These are phyloP conservation scores for Ailurus styani DNA, from an alignment of 2,113 vertebrate genomes.

Conservation along the genomic window DNA sequence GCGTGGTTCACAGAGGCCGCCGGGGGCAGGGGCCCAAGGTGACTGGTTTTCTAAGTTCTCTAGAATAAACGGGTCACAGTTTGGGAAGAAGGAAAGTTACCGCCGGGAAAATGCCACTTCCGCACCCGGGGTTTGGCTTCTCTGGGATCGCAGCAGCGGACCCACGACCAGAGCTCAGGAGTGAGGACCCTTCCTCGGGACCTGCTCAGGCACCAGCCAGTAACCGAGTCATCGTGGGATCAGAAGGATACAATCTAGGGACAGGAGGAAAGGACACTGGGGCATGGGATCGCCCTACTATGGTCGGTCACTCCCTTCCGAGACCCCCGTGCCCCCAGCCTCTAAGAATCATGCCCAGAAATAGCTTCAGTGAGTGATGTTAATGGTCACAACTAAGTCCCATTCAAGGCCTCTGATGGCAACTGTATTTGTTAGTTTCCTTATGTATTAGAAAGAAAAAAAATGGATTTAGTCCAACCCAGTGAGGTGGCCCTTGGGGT, in stretches of 20 bases:
- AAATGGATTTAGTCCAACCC: not conserved
- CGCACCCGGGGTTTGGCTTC: accelerated
- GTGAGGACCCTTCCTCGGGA: not conserved
- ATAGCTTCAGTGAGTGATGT: not conserved
- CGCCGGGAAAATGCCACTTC: accelerated
- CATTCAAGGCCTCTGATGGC: not conserved
- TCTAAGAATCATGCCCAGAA: not conserved
- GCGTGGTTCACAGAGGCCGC: not conserved
- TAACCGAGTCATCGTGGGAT: not conserved
- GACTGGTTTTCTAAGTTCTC: not conserved
- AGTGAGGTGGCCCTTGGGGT: not conserved
- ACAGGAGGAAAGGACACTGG: accelerated
- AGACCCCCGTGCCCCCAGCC: not conserved
- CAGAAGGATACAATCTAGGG: not conserved
- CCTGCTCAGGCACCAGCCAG: not conserved
- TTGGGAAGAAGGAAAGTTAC: not conserved
- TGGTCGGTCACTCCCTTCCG: not conserved
- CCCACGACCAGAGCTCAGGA: not conserved
- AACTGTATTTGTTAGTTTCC: not conserved
- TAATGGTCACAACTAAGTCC: not conserved
- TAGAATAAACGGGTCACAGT: not conserved
- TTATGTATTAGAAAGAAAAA: not conserved
- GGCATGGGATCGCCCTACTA: accelerated
- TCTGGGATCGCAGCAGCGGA: accelerated
- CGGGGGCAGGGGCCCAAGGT: not conserved